Base-by-base conservation (phyloP, 92 coral and sea anemone species). In the Heteractis magnifica region DNA sequence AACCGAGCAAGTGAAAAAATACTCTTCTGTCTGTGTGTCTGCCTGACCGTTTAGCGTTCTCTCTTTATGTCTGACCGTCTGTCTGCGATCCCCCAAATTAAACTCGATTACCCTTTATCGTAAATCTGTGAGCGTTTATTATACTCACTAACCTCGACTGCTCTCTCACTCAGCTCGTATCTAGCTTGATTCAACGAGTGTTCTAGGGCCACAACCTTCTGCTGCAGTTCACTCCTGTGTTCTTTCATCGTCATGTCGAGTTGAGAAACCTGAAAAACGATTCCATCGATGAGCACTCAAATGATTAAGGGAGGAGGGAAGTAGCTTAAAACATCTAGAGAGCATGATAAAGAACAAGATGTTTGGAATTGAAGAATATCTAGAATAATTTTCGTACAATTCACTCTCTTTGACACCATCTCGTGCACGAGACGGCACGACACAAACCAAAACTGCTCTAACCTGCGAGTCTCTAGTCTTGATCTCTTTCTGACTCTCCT, bases 181-280 rank as follows among this genome's bases (percentile, higher is more conserved):
- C 95, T 94, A n/a, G 93, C 91, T 87, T 96, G 99, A 74, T 93
- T 94, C 56, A 96, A 79, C 56, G 97, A 92, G 80, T 94, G 99
- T 79, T 96, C 99, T 51, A 94, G 86, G 10, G 93, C 90, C 78
- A 94, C 90, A 20, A 91, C 92, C 85, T 94, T 96, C 83, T 96
- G 99, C 73, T 94, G 94, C 44, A 92, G 87, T 77, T 90, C 99
- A 82, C 89, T 94, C 52, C 92, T 90, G 70, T 94, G 94, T 76
- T 94, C 99, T 80, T 94, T 94, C 90, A 96, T 96, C 49, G 97
- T 88, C 79, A 94, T 83, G 85, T 96, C 99, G 71, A 94, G 87
- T 81, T 96, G 95, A 16, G 97, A 92, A 89, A 95, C 97, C 98
- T 95, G 87, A 55, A 78, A 77, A 65, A 77, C 6, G n/a, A 34